Evolutionary conservation across 2,113 vertebrate species (phyloP), one percentile per base, ranked within the genome.

Genomic region (Danio rerio): DNA sequence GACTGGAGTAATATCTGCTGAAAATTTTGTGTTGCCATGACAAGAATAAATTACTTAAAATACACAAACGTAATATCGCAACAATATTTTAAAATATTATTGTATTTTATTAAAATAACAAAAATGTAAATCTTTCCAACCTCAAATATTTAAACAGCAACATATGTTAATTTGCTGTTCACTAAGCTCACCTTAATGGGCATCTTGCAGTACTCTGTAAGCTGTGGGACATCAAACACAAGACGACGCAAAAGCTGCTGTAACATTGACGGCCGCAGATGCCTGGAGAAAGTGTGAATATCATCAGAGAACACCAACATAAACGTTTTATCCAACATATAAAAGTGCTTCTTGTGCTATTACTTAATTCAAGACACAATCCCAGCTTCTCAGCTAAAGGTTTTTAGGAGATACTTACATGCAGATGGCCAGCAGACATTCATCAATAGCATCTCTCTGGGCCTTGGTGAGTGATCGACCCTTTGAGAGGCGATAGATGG

Each of bases 391-490:
- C 9, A 7, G 2, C 16, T 58, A n/a, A 43, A 18, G 72, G 40
- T 58, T 58, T 58, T 20, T 0, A 59, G 13, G n/a, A 43, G n/a
- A 53, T 40, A 87, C 96, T 87, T 95, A 99, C 98, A 94, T 95
- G 95, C 98, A 98, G 85, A 99, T 96, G 68, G 97, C 94, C 71
- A 99, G 95, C 86, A 99, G 90, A 83, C 98, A 98, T 81, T 98
- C 97, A 90, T 99, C 96, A 81, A 98, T 98, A 73, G 97, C 92
- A 81, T 99, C 97, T 89, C 98, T 94, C 42, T 99, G 98, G 20
- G 97, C 98, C 91, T 99, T 99, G 31, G 97, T 99, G 89, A 99
- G 97, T 2, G 97, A 97, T 7, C 96, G 96, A 42, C 97, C 97
- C 86, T 98, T 99, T 89, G 97, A 99, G 65, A 99, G 92, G 73